Percentiles rank a stretch among this genome's conserved stretches.
Evolutionary conservation across 1,140 invertebrate genomes (phyloP).

Genomic region (Magallana gigas): DNA sequence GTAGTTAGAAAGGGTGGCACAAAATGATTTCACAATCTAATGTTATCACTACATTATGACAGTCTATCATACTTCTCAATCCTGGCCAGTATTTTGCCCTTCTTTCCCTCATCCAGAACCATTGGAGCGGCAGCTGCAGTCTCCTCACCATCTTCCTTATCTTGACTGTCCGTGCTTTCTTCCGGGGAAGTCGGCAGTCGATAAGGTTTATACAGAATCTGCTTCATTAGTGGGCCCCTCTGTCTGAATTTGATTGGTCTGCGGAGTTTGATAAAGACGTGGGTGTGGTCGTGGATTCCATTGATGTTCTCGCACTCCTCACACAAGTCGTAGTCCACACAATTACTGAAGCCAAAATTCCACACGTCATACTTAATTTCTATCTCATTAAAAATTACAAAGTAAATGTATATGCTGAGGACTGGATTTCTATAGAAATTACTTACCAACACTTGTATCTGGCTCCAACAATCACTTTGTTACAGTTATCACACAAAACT

Average conservation of each 20-base stretch:
- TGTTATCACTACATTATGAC: neutral
- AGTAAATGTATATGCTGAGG: no score
- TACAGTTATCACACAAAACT: conserved; percentile 76
- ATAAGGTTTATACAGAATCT: conserved; percentile 46
- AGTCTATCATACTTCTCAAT: conserved; percentile 55
- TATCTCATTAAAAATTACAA: no score
- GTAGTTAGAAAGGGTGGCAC: neutral
- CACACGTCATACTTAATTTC: neutral
- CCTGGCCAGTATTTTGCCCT: conserved; percentile 48
- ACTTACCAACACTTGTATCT: conserved; percentile 78
- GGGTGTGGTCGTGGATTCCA: conserved; percentile 71
- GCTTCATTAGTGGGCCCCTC: conserved; percentile 60
- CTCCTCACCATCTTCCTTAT: neutral
- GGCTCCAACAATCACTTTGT: conserved; percentile 72
- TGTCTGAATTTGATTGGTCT: conserved; percentile 62
- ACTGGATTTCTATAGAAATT: neutral
- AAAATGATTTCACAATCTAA: conserved; percentile 13
- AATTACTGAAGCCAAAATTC: conserved; percentile 68
- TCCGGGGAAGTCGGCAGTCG: conserved; percentile 1
- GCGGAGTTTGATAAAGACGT: conserved; percentile 77
- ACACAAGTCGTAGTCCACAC: conserved; percentile 78
- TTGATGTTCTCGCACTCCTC: conserved; percentile 73
- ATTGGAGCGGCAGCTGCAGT: conserved; percentile 31
- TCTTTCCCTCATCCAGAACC: conserved; percentile 34
- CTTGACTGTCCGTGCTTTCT: neutral